Percentiles rank a stretch among this genome's conserved stretches.
These are phyloP conservation scores for Griposia aprilina DNA, from an alignment of 2,888 invertebrate species.

Conservation along the genomic window DNA sequence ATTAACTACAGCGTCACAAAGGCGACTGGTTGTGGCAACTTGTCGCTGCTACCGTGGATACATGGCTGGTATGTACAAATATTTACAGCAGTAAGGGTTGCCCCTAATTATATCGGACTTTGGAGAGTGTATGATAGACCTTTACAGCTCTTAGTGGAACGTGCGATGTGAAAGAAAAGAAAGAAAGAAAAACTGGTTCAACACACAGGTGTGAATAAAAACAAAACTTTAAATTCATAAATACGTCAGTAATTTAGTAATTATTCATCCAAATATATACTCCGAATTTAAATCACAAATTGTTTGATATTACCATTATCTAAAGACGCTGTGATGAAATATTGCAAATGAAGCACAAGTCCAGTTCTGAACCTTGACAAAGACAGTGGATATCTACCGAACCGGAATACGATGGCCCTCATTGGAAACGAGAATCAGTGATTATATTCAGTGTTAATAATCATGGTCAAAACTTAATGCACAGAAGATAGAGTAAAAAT, in stretches of 20 bases:
- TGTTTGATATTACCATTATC: neutral
- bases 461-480: constrained; percentile 44
- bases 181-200: no score
- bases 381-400: constrained; percentile 21
- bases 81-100: neutral
- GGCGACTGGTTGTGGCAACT: neutral
- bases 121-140: neutral
- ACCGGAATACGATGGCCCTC: constrained; percentile 39
- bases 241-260: neutral
- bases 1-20: neutral
- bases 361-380: constrained; percentile 36
- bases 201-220: constrained; percentile 2
- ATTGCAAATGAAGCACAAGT: constrained; percentile 13
- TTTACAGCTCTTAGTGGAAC: neutral
- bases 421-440: constrained; percentile 24
- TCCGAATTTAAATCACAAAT: constrained; percentile 8
- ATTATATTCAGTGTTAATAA: constrained; percentile 6
- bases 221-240: neutral
- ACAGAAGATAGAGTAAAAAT: constrained; percentile 6
- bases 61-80: neutral
- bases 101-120: neutral
- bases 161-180: no score
- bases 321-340: neutral
- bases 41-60: neutral
- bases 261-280: constrained; percentile 7